These are phyloP conservation scores for Myrmophylax atrothorax DNA, from an alignment of 2,113 vertebrate genomes.

Conservation along the genomic window DNA sequence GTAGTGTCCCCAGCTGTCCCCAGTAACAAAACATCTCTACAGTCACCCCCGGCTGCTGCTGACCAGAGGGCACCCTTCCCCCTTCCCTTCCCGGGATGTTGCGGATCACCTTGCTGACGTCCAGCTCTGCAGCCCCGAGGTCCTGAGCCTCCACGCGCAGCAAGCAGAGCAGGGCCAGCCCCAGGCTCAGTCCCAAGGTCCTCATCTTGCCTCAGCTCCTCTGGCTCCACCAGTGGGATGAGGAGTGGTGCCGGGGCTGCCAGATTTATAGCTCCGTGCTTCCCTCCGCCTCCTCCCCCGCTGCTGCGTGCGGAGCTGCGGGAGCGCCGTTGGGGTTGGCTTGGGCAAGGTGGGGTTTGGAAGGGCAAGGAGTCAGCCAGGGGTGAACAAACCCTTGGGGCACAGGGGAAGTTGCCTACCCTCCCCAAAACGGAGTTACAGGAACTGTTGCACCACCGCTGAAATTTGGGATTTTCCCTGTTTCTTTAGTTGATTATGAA, in stretches of 20 bases:
- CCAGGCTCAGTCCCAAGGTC: background rate
- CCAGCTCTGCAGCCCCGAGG: fast-evolving
- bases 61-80: fast-evolving
- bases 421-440: background rate
- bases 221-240: fast-evolving
- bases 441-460: background rate
- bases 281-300: fast-evolving
- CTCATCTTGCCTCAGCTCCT: background rate
- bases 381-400: background rate
- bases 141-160: background rate
- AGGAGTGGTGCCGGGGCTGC: background rate
- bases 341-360: background rate
- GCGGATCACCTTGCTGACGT: background rate
- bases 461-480: background rate
- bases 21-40: background rate
- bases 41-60: background rate
- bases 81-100: background rate
- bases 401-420: background rate
- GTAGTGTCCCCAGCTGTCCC: background rate
- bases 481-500: background rate
- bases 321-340: fast-evolving
- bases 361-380: background rate
- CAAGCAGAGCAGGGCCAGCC: background rate
- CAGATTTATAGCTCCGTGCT: background rate
- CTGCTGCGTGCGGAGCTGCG: background rate